Evolutionary conservation across 2,113 vertebrate genomes (phyloP).

Genomic region (Microcebus lehilahytsara): DNA sequence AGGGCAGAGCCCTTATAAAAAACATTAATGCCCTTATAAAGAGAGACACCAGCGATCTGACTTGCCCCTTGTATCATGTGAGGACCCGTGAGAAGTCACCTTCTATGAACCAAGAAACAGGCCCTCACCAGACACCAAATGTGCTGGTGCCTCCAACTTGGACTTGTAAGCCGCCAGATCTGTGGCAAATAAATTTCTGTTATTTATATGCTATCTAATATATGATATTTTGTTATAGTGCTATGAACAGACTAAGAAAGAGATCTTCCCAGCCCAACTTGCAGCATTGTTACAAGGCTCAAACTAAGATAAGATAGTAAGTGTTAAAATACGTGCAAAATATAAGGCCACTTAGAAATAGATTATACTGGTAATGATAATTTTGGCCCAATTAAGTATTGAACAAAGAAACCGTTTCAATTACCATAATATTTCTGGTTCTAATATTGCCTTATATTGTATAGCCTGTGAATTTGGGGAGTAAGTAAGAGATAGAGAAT

Average conservation of each 20-base stretch:
- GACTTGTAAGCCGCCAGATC: not conserved
- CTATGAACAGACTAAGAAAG: not conserved
- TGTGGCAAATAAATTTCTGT: not conserved
- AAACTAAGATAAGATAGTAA: not conserved
- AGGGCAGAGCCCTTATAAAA: not conserved
- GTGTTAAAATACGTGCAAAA: not conserved
- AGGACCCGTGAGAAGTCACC: fast-evolving
- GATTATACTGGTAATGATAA: not conserved
- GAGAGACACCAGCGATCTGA: too few species aligned
- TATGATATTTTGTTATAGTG: not conserved
- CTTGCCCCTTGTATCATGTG: too few species aligned
- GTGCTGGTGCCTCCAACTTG: not conserved
- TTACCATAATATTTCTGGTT: not conserved
- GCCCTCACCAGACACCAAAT: not conserved
- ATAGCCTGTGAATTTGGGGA: not conserved
- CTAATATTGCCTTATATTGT: not conserved
- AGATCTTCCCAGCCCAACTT: not conserved
- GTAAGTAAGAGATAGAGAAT: not conserved
- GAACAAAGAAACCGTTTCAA: not conserved
- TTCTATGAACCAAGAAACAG: not conserved
- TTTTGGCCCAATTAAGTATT: not conserved
- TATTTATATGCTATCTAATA: not conserved
- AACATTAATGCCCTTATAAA: not conserved
- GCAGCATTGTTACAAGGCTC: not conserved
- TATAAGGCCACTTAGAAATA: not conserved